phyloP scores from a whole-genome alignment of 1,140 invertebrate genomes.

The Drosophila quadrilineata region DNA sequence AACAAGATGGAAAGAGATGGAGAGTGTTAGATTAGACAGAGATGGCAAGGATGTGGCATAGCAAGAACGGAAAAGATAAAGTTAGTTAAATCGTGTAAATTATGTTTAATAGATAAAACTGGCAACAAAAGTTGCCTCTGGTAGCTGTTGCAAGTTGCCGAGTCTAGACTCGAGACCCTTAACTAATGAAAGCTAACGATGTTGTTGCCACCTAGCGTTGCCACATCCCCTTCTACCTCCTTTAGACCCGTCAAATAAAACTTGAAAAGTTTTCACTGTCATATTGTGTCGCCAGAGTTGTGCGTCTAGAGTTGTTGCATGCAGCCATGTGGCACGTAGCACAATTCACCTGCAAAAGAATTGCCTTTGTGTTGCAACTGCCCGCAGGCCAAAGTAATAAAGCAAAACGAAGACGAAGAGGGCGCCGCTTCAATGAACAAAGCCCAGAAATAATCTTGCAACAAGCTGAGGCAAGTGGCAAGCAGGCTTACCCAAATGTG shows the following conservation, averaged over 20 bases:
- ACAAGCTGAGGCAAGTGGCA: constrained; percentile 1
- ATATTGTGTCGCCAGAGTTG: constrained; percentile 11
- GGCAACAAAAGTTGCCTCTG: constrained; percentile 34
- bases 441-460: constrained; percentile 22
- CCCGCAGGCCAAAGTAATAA: constrained; percentile 63
- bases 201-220: no score
- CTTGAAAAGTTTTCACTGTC: constrained; percentile 19
- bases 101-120: constrained; percentile 73
- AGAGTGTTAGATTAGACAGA: constrained; percentile 3
- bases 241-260: constrained; percentile 12
- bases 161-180: constrained; percentile 7
- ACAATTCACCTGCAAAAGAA: constrained; percentile 13
- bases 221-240: no score
- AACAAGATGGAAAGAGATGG: constrained; percentile 35
- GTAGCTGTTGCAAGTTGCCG: no score
- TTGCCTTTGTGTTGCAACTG: constrained; percentile 41
- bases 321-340: constrained; percentile 27
- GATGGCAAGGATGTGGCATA: not conserved
- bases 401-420: constrained; percentile 15
- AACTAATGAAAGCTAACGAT: constrained; percentile 45
- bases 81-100: constrained; percentile 74
- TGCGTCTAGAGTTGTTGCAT: not conserved
- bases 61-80: constrained; percentile 36
- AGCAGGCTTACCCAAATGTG: not conserved
- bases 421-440: constrained; percentile 4